A percentile compares a stretch with the other conserved stretches of the same genome.
phyloP scores from a whole-genome alignment of 2,888 invertebrate genomes.

The Phaedon cochleariae region DNA sequence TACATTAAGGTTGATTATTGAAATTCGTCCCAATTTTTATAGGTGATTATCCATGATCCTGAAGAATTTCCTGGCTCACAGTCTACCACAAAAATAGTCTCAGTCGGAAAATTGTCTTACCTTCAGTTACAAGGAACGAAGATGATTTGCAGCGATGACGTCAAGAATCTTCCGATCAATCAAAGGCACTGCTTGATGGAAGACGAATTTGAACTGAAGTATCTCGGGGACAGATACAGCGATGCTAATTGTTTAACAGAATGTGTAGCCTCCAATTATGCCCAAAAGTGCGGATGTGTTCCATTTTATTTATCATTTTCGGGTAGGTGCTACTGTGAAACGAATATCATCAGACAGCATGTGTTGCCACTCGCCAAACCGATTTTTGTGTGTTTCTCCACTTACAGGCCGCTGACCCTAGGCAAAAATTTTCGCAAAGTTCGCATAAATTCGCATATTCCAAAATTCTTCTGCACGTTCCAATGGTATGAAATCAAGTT shows the following conservation, averaged over 20 bases:
- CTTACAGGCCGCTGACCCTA: no score
- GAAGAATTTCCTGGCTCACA: slow-evolving; percentile 49
- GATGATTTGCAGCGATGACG: slow-evolving; percentile 45
- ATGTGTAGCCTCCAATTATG: slow-evolving; percentile 45
- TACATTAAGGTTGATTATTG: no score
- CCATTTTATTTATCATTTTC: slow-evolving; percentile 52
- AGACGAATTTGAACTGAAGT: slow-evolving; percentile 43
- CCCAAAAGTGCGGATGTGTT: slow-evolving; percentile 52
- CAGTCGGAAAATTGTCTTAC: slow-evolving; percentile 38
- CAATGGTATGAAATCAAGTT: no score
- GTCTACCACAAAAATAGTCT: slow-evolving; percentile 40
- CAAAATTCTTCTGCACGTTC: no score
- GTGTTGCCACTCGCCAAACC: no score
- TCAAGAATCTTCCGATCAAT: slow-evolving; percentile 42
- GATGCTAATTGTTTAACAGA: slow-evolving; percentile 54
- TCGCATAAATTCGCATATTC: no score
- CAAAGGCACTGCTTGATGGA: slow-evolving; percentile 52
- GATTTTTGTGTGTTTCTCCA: no score
- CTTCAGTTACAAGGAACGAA: slow-evolving; percentile 47
- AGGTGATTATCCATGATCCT: slow-evolving; percentile 53
- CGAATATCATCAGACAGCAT: no score
- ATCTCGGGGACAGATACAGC: slow-evolving; percentile 49
- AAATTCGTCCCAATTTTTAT: no score
- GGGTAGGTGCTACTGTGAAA: slow-evolving; percentile 37
- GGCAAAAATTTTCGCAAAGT: no score